Conservation (phyloP, 2,113 vertebrate genomes). For the Hylia prasina region DNA sequence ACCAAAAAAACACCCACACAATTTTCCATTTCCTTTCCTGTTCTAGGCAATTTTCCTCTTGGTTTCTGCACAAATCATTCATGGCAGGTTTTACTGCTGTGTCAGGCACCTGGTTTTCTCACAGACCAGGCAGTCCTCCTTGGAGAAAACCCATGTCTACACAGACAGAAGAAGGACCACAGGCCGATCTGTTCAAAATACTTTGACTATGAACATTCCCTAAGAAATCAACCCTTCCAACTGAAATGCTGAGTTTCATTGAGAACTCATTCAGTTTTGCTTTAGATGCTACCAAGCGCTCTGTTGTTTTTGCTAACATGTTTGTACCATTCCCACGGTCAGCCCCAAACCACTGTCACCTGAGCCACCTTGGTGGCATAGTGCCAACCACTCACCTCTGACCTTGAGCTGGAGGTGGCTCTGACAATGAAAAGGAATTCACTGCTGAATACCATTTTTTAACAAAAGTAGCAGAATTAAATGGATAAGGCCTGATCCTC, state of each 20-base stretch:
- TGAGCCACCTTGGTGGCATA: rapidly evolving
- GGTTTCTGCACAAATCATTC: not conserved
- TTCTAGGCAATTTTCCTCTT: not conserved
- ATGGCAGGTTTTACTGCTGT: not conserved
- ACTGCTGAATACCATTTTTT: not conserved
- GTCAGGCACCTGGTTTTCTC: not conserved
- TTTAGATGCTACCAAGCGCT: not conserved
- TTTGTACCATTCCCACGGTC: not conserved
- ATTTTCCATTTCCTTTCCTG: not conserved
- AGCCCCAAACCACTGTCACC: not conserved
- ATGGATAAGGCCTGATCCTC: not conserved
- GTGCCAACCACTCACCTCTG: not conserved
- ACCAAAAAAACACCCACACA: rapidly evolving
- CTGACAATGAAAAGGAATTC: not conserved
- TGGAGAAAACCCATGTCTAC: not conserved
- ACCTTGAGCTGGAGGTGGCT: not conserved
- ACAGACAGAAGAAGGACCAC: not conserved
- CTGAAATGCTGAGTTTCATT: not conserved
- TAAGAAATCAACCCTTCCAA: not conserved
- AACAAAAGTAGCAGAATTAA: not conserved
- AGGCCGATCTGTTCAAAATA: not conserved
- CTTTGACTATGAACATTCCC: not conserved
- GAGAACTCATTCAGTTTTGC: not conserved
- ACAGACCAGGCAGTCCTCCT: not conserved
- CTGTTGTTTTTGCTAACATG: rapidly evolving